Evolutionary conservation across 92 coral and sea anemone species (phyloP).

Genomic region (Epizoanthus fatuus): DNA sequence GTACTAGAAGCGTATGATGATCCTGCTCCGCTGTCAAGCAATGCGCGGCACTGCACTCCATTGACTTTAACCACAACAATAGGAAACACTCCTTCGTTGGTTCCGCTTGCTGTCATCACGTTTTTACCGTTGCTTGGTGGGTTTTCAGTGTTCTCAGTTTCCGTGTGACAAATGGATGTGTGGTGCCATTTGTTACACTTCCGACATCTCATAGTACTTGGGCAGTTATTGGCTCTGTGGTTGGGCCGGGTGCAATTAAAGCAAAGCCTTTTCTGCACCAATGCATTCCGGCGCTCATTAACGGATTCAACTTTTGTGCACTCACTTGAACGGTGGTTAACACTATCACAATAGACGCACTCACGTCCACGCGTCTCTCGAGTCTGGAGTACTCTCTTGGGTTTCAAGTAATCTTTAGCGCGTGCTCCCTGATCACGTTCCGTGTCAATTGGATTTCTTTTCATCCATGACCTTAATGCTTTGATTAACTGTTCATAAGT

Average conservation of each 20-base stretch:
- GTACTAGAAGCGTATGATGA: conserved; percentile 1
- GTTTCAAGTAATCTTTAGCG: not conserved
- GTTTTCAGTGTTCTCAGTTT: not conserved
- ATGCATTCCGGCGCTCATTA: not conserved
- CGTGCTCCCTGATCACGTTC: not conserved
- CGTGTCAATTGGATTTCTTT: conserved; percentile 1
- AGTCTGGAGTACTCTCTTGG: not conserved
- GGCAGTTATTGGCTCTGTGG: conserved; percentile 1
- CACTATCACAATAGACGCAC: not conserved
- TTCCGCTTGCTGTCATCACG: not conserved
- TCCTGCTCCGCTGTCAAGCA: conserved; percentile 17
- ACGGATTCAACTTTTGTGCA: not conserved
- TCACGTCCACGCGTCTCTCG: not conserved
- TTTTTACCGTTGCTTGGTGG: not conserved
- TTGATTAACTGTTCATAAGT: not conserved
- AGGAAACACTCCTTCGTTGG: not conserved
- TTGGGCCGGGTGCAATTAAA: conserved; percentile 5
- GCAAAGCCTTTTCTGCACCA: not conserved
- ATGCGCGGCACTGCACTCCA: not conserved
- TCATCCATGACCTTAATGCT: not conserved
- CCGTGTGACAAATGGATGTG: not conserved
- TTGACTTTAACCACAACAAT: not conserved
- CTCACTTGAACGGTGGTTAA: not conserved
- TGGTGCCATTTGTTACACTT: not conserved
- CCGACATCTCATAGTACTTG: conserved; percentile 14